A percentile compares a stretch with the other conserved stretches of the same genome.
Conservation (phyloP, 2,888 invertebrate genomes). For the Prionchulus punctatus region DNA sequence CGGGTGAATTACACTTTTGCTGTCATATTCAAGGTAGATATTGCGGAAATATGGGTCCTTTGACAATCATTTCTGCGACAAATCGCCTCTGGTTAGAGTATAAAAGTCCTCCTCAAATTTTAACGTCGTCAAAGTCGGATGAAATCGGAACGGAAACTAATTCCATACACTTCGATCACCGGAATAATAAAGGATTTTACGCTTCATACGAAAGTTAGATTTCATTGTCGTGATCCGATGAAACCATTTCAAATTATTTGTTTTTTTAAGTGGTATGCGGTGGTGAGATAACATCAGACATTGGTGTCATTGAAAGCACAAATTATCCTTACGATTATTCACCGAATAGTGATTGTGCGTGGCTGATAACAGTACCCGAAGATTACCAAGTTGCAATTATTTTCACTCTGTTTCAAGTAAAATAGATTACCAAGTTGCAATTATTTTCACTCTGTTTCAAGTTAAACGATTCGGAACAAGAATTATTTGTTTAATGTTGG, state of each 20-base stretch:
- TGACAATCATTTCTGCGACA: slow-evolving; percentile 59
- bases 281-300: slow-evolving; percentile 65
- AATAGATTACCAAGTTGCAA: slow-evolving; percentile 55
- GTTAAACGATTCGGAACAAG: too few relatives aligned
- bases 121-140: too few relatives aligned
- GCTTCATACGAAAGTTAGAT: slow-evolving; percentile 71
- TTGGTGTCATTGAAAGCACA: slow-evolving; percentile 74
- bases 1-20: too few relatives aligned
- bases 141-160: too few relatives aligned
- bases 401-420: slow-evolving; percentile 82
- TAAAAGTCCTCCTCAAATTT: slow-evolving; percentile 43
- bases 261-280: slow-evolving; percentile 41
- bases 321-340: slow-evolving; percentile 95
- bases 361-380: slow-evolving; percentile 81
- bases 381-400: slow-evolving; percentile 71
- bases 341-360: slow-evolving; percentile 83
- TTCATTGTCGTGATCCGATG: not conserved
- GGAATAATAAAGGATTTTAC: slow-evolving; percentile 59
- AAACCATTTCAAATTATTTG: not conserved
- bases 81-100: slow-evolving; percentile 80
- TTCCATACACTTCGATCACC: too few relatives aligned
- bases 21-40: slow-evolving; percentile 49
- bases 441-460: slow-evolving; percentile 92
- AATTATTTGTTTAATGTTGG: not conserved
- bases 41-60: slow-evolving; percentile 62